A percentile compares a stretch with the other conserved stretches of the same genome.
Conservation (phyloP, 2,888 invertebrate species). For the Lissocephala sabroskyi region DNA sequence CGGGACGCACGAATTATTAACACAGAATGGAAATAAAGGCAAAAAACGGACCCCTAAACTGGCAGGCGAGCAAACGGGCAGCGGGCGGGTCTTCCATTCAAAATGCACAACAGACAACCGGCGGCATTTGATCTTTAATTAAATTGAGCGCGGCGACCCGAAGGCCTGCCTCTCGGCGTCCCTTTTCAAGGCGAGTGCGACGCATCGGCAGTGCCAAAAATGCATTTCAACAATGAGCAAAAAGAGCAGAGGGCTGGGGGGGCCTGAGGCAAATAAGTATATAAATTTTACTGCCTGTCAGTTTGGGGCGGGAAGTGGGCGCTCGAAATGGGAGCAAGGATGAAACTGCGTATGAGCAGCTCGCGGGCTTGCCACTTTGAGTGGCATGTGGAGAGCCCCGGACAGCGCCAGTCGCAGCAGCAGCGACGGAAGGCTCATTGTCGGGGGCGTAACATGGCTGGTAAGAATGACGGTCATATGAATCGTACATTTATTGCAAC, state of each 20-base stretch:
- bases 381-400: no score
- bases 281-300: slow-evolving; percentile 30
- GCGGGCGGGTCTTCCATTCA: slow-evolving; percentile 45
- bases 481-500: slow-evolving; percentile 60
- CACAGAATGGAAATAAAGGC: slow-evolving; percentile 19
- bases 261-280: not conserved
- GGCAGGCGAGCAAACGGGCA: slow-evolving; percentile 34
- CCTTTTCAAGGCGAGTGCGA: slow-evolving; percentile 7
- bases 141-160: slow-evolving; percentile 29
- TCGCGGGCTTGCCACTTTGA: slow-evolving; percentile 32
- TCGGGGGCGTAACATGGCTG: not conserved
- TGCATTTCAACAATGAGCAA: slow-evolving; percentile 18
- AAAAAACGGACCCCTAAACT: slow-evolving; percentile 2
- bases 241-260: no score
- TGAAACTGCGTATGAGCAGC: slow-evolving; percentile 59
- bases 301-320: slow-evolving; percentile 36
- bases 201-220: slow-evolving; percentile 3
- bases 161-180: slow-evolving; percentile 3
- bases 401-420: no score
- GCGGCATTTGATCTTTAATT: slow-evolving; percentile 51
- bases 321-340: slow-evolving; percentile 52
- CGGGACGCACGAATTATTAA: slow-evolving; percentile 61
- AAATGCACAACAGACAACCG: slow-evolving; percentile 40
- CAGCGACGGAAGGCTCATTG: no score
- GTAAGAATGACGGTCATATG: slow-evolving; percentile 14